Conservation (phyloP, 1,140 invertebrate genomes). For the Diorhabda elongata region DNA sequence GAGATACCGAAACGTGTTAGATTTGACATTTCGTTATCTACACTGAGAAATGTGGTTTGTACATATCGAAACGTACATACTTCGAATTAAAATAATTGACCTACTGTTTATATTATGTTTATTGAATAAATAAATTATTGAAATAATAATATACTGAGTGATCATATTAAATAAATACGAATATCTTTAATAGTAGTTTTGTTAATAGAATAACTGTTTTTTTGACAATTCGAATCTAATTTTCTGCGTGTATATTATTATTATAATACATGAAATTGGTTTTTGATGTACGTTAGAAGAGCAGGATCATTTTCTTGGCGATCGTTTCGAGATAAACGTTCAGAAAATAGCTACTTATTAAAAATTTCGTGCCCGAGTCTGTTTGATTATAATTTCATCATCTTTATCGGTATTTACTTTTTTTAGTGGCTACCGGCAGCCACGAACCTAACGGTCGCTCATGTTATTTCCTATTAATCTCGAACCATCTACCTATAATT, state of each 20-base stretch:
- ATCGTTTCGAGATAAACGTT: neutral
- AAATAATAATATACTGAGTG: too few relatives aligned
- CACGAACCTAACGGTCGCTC: neutral
- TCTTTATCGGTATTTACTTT: slow-evolving; percentile 3
- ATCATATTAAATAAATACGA: too few relatives aligned
- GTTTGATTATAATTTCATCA: slow-evolving; percentile 1
- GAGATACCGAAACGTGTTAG: neutral
- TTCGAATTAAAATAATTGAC: too few relatives aligned
- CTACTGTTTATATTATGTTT: too few relatives aligned
- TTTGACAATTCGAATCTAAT: neutral
- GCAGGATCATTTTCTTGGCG: neutral
- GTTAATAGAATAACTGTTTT: too few relatives aligned
- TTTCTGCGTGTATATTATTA: neutral
- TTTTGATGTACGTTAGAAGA: neutral
- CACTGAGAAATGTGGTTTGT: neutral
- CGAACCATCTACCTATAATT: neutral
- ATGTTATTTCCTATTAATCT: neutral
- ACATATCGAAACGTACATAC: too few relatives aligned
- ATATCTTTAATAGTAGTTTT: too few relatives aligned
- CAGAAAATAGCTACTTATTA: slow-evolving; percentile 1
- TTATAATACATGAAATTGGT: neutral
- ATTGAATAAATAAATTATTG: too few relatives aligned
- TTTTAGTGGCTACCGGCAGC: neutral
- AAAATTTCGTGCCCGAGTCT: neutral
- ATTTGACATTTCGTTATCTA: neutral